Base-by-base conservation (phyloP, 2,797 vertebrate species). In the Acanthopagrus latus region DNA sequence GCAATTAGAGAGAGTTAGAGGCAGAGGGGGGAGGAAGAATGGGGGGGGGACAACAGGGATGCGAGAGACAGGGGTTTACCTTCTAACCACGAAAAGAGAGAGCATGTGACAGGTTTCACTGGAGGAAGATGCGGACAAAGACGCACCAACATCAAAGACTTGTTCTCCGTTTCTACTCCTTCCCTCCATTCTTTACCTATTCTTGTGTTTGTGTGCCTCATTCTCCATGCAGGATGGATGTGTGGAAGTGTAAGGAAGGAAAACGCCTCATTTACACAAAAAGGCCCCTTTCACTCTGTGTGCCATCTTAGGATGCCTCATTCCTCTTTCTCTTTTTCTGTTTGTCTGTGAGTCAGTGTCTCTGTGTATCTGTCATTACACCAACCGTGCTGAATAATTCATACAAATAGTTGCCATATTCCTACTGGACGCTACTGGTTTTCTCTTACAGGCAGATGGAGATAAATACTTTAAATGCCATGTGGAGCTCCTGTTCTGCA, bases 1-100 rank as follows among this genome's bases (percentile, higher is more conserved):
- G 86, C 88, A 92, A 93, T 93, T 92, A 92, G 82, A 91, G 85
- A 80, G 70, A 76, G 84, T 75, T 78, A 64, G 79, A 74, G 80
- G 80, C 65, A 70, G 63, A 56, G 54, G 74, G 44, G 63, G 72
- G 47, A 44, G 64, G 57, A 78, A 79, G 77, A 74, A 43, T 75
- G 43, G 64, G 71, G 63, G 69, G 66, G 81, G 71, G 71, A 83
- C 78, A 86, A 82, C 64, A 29, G 75, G 64, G 72, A 87, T 66
- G 74, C 60, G 80, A 80, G 71, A 73, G 71, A 59, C 59, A 43
- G 71, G 82, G 83, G 76, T 86, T 87, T 81, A 86, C 72, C 88
- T 78, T 80, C 81, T 67, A 80, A 84, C 75, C 71, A 80, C 21
- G 7, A 80, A 81, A 83, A 78, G 73, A 77, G 54, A 75, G 67